Conservation (phyloP, 2,888 invertebrate species). For the Timema cristinae region DNA sequence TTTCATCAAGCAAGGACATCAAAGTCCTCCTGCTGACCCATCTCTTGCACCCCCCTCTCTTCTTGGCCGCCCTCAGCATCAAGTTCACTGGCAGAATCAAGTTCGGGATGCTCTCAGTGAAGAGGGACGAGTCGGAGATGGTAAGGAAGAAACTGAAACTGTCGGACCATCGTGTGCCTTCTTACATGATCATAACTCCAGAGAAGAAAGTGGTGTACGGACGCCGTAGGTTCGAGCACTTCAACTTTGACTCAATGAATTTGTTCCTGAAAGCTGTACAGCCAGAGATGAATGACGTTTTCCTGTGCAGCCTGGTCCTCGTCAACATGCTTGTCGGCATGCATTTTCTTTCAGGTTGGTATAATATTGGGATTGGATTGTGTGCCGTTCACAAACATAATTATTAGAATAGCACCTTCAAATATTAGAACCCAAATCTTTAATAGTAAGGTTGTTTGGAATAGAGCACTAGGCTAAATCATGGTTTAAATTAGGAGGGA, state of each 20-base stretch:
- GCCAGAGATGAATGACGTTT: conserved; percentile 51
- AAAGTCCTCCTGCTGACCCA: conserved; percentile 46
- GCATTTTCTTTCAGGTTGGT: conserved; percentile 35
- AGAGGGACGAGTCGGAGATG: conserved; percentile 35
- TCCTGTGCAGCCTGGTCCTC: conserved; percentile 45
- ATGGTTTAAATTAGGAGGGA: too few relatives aligned
- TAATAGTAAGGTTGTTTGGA: too few relatives aligned
- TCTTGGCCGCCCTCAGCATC: conserved; percentile 50
- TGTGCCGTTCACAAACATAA: too few relatives aligned
- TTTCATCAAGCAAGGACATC: conserved; percentile 26
- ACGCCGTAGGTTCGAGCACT: conserved; percentile 42
- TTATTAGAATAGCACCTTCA: too few relatives aligned
- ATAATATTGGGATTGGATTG: too few relatives aligned
- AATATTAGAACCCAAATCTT: too few relatives aligned
- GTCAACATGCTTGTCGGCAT: conserved; percentile 46
- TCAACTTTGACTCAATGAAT: conserved; percentile 46
- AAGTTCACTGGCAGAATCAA: conserved; percentile 51
- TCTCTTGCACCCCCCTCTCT: conserved; percentile 46
- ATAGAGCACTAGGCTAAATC: too few relatives aligned
- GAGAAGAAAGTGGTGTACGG: conserved; percentile 46
- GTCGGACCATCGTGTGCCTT: conserved; percentile 35
- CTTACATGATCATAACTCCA: conserved; percentile 46
- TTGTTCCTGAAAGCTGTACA: conserved; percentile 45
- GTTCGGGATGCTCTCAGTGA: conserved; percentile 43
- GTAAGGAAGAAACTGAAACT: conserved; percentile 32